A percentile compares a stretch with the other conserved stretches of the same genome.
These are phyloP conservation scores for Pachydiplax longipennis DNA, from an alignment of 2,888 invertebrate genomes.

Conservation along the genomic window DNA sequence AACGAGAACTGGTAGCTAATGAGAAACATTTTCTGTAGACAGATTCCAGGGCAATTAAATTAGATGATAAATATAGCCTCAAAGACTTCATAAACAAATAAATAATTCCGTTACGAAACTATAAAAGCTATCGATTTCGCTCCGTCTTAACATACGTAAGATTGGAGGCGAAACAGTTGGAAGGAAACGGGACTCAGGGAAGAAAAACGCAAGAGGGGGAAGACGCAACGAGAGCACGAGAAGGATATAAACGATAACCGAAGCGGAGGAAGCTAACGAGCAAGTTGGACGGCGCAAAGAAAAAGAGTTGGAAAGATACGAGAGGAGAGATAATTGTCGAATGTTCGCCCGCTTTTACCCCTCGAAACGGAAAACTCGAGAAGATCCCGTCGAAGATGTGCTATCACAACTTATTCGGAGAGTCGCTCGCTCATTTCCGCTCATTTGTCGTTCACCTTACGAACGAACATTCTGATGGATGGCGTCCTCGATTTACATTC, in stretches of 20 bases:
- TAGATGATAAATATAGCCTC: no score
- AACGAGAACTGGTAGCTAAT: no score
- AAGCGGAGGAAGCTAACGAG: no score
- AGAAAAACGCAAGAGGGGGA: not conserved
- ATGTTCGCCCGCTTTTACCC: not conserved
- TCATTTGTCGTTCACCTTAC: not conserved
- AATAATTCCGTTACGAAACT: no score
- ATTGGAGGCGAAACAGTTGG: not conserved
- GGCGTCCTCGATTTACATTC: not conserved
- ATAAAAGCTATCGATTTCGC: no score
- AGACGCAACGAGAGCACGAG: no score
- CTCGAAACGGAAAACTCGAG: not conserved
- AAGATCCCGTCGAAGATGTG: not conserved
- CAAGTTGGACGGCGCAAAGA: no score
- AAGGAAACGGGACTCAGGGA: not conserved
- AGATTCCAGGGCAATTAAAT: no score
- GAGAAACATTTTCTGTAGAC: no score
- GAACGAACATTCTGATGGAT: not conserved
- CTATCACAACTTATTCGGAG: not conserved
- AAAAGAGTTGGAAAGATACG: not conserved
- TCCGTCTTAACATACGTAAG: not conserved
- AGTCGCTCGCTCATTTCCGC: not conserved
- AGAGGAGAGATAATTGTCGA: not conserved
- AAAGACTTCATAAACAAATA: no score
- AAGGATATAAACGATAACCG: no score